Evolutionary conservation across 2,888 invertebrate genomes (phyloP).

Genomic region (Drosophila mayaguana): DNA sequence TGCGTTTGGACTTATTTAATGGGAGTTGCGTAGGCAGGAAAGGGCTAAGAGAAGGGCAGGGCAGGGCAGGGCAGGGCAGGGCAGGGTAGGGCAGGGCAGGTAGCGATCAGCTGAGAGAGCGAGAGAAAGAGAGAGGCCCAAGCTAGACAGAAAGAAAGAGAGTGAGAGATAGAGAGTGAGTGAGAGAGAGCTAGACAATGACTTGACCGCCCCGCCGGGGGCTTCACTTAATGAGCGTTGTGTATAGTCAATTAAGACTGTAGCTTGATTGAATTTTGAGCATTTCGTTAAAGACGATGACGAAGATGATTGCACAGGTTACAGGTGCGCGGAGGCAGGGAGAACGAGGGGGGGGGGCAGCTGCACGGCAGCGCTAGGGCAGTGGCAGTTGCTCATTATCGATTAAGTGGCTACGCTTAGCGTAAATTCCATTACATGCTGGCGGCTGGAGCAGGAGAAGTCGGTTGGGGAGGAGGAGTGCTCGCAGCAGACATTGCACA

Average conservation of each 20-base stretch:
- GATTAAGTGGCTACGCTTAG: constrained; percentile 70
- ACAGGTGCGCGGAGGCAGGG: background rate
- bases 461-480: background rate
- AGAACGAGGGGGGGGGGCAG: too few species aligned
- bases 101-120: background rate
- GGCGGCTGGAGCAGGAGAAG: background rate
- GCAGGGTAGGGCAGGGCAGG: background rate
- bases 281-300: constrained; percentile 61
- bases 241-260: constrained; percentile 7
- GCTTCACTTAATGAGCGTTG: constrained; percentile 34
- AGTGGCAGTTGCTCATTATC: constrained; percentile 62
- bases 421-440: constrained; percentile 59
- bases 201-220: constrained; percentile 1
- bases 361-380: background rate
- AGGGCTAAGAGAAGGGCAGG: background rate
- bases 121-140: background rate
- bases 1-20: background rate
- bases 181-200: background rate
- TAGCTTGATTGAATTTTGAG: constrained; percentile 22
- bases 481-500: constrained; percentile 20
- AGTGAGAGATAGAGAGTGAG: background rate
- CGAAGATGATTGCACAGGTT: constrained; percentile 33
- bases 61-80: background rate
- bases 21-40: background rate
- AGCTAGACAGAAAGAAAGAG: background rate